phyloP scores from a whole-genome alignment of 2,888 invertebrate genomes.

The Cheilosia variabilis region DNA sequence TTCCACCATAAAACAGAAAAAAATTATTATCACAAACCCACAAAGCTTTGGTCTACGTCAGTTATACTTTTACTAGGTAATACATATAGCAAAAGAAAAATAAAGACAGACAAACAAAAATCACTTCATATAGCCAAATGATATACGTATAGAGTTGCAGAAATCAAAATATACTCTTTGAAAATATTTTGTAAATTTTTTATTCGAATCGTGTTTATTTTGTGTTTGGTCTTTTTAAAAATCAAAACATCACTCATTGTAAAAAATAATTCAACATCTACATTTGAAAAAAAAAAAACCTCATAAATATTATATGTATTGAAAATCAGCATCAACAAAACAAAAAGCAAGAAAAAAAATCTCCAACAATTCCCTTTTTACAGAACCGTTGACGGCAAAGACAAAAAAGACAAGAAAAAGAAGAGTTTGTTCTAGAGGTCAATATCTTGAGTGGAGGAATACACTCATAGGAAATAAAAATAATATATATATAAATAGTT shows the following conservation, averaged over 20 bases:
- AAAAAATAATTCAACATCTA: constrained; percentile 54
- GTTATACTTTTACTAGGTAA: constrained; percentile 58
- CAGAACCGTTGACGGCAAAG: constrained; percentile 93
- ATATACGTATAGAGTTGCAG: constrained; percentile 1
- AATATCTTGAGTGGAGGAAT: constrained; percentile 76
- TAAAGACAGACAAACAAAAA: constrained; percentile 17
- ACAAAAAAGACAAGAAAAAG: constrained; percentile 95
- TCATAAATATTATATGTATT: constrained; percentile 45
- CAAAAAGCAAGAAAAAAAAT: constrained; percentile 60
- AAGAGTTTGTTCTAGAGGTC: constrained; percentile 92
- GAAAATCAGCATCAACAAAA: constrained; percentile 40
- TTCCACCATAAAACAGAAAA: constrained; percentile 68
- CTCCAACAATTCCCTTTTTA: constrained; percentile 81
- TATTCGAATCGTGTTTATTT: constrained; percentile 18
- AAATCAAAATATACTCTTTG: constrained; percentile 10
- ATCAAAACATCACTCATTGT: constrained; percentile 65
- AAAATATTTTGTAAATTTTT: constrained; percentile 19
- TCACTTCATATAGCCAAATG: constrained; percentile 57
- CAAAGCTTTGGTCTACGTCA: constrained; percentile 67
- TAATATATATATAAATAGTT: constrained; percentile 66
- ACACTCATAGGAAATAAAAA: constrained; percentile 74
- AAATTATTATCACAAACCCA: constrained; percentile 62
- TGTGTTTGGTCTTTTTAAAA: constrained; percentile 25
- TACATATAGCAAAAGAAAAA: background rate
- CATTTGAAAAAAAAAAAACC: constrained; percentile 28